phyloP scores from a whole-genome alignment of 2,797 vertebrate genomes.

The Ciconia nigra region DNA sequence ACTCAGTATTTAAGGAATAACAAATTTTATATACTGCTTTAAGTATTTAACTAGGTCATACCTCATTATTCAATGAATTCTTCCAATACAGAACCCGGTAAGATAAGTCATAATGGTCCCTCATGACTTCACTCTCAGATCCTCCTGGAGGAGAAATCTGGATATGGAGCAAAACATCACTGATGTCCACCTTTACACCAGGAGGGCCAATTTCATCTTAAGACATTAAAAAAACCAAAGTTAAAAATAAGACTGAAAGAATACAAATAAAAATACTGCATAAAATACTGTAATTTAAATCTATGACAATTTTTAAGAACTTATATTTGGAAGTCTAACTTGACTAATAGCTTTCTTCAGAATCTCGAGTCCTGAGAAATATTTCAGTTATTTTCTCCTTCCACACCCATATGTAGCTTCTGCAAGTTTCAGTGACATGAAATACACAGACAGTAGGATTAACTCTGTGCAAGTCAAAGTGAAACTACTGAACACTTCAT shows the following conservation, averaged over 20 bases:
- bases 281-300: neutral
- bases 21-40: neutral
- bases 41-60: neutral
- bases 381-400: neutral
- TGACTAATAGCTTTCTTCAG: neutral
- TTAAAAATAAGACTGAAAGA: neutral
- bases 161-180: slow-evolving; percentile 29
- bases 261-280: neutral
- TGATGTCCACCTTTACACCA: slow-evolving; percentile 29
- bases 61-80: slow-evolving; percentile 53
- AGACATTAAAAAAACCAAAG: neutral
- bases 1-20: neutral
- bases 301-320: neutral
- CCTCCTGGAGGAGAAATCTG: slow-evolving; percentile 11
- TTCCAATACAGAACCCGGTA: slow-evolving; percentile 66
- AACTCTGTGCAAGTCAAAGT: neutral
- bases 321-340: neutral
- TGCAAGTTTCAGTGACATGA: neutral
- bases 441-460: neutral
- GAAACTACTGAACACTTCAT: neutral
- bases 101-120: neutral
- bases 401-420: neutral
- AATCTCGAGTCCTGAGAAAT: neutral
- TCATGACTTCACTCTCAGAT: neutral
- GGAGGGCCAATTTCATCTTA: slow-evolving; percentile 64